A percentile compares a stretch with the other conserved stretches of the same genome.
Evolutionary conservation across 1,140 invertebrate species (phyloP).

Genomic region (Scaptodrosophila lebanonensis): DNA sequence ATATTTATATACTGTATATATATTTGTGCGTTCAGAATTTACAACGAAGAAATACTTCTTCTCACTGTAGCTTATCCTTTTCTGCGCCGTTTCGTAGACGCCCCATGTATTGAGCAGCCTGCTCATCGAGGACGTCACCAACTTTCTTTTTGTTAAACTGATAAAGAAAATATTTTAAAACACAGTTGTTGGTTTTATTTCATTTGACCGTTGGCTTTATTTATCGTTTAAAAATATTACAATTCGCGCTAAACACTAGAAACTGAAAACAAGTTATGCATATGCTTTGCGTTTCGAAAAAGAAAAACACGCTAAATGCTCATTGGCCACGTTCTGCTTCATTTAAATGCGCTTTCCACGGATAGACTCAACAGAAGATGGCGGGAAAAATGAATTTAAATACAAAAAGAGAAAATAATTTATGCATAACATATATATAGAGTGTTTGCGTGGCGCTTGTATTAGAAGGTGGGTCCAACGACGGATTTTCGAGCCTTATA

Average conservation of each 20-base stretch:
- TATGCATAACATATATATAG: slow-evolving; percentile 5
- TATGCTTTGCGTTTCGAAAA: background rate
- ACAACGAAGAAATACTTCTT: too few relatives aligned
- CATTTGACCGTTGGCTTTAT: slow-evolving; percentile 54
- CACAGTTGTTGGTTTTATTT: slow-evolving; percentile 16
- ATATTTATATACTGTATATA: too few relatives aligned
- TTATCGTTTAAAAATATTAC: slow-evolving; percentile 55
- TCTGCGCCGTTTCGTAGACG: too few relatives aligned
- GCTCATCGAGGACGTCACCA: too few relatives aligned
- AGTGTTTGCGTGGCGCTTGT: slow-evolving; percentile 17
- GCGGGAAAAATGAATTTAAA: slow-evolving; percentile 20
- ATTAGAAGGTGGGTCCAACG: background rate
- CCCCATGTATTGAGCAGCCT: too few relatives aligned
- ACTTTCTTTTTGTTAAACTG: too few relatives aligned
- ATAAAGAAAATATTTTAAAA: background rate
- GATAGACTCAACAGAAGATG: slow-evolving; percentile 25
- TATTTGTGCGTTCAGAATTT: too few relatives aligned
- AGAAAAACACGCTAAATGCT: slow-evolving; percentile 54
- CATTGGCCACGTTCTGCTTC: slow-evolving; percentile 25
- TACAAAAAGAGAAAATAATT: slow-evolving; percentile 31
- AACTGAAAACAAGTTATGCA: slow-evolving; percentile 37
- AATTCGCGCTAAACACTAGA: slow-evolving; percentile 61
- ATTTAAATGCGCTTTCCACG: slow-evolving; percentile 48
- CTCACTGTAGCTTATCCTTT: too few relatives aligned
- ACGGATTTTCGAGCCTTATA: slow-evolving; percentile 24